These are phyloP conservation scores for Hypotaenidia okinawae DNA, from an alignment of 2,797 vertebrate species.

Conservation along the genomic window DNA sequence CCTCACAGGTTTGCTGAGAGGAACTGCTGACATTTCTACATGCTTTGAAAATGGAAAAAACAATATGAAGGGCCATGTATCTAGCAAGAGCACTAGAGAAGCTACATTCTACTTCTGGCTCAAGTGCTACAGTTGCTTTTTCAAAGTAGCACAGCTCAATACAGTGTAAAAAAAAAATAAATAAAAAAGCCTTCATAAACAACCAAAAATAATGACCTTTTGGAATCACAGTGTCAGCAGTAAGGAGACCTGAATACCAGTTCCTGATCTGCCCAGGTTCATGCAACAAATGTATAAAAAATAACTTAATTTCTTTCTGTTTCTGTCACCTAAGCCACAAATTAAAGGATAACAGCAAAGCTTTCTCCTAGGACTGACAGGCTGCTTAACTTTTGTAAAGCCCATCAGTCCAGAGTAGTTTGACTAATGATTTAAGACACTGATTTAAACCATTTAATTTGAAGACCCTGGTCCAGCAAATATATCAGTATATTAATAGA, in stretches of 20 bases:
- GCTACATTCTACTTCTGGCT: neutral
- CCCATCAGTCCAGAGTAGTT: neutral
- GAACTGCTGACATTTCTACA: neutral
- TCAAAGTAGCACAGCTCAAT: neutral
- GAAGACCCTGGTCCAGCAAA: neutral
- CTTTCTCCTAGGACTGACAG: neutral
- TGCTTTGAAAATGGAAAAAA: neutral
- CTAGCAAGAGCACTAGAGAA: neutral
- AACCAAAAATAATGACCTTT: neutral
- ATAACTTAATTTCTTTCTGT: neutral
- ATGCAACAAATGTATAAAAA: neutral
- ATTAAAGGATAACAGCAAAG: neutral
- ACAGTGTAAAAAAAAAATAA: neutral
- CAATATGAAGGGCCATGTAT: neutral
- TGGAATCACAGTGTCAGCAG: neutral
- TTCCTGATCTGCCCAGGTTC: neutral
- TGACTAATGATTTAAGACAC: neutral
- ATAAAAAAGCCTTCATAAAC: neutral
- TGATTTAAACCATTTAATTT: neutral
- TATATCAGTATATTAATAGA: neutral
- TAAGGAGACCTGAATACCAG: neutral
- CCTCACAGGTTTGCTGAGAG: conserved; percentile 18
- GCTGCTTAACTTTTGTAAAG: neutral
- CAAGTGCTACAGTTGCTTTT: neutral
- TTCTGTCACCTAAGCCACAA: neutral